Conservation (phyloP, 2,888 invertebrate genomes). For the Drosophila limbata region DNA sequence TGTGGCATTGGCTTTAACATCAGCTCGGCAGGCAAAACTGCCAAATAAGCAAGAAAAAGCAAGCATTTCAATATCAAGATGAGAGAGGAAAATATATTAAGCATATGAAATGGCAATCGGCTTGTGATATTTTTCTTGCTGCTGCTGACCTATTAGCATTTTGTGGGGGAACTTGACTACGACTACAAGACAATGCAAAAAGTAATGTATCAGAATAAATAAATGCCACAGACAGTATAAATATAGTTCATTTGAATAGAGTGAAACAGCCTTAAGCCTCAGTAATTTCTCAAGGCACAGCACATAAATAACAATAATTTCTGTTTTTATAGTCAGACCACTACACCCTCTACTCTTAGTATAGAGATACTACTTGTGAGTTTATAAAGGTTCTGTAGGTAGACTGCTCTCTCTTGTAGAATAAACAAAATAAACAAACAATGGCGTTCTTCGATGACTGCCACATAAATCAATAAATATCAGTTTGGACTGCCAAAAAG, state of each 20-base stretch:
- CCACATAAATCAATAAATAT: conserved; percentile 38
- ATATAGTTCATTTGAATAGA: conserved; percentile 40
- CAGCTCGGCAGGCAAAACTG: conserved; percentile 34
- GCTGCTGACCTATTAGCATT: conserved; percentile 53
- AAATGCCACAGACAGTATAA: conserved; percentile 37
- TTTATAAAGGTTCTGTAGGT: conserved; percentile 8
- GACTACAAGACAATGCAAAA: not conserved
- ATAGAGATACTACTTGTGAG: conserved; percentile 3
- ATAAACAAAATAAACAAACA: conserved; percentile 27
- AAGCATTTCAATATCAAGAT: conserved; percentile 50
- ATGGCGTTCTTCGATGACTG: conserved; percentile 14
- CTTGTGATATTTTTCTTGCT: conserved; percentile 26
- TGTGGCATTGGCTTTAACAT: conserved; percentile 38
- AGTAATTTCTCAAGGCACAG: conserved; percentile 24
- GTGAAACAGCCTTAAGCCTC: conserved; percentile 18
- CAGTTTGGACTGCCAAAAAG: conserved; percentile 16
- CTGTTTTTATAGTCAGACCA: not conserved
- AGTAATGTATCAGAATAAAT: conserved; percentile 45
- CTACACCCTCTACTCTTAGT: conserved; percentile 6
- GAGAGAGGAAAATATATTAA: conserved; percentile 14
- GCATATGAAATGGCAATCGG: conserved; percentile 31
- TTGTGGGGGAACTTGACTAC: conserved; percentile 21
- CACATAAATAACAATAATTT: conserved; percentile 43
- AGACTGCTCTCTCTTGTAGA: conserved; percentile 4
- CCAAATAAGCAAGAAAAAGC: conserved; percentile 48